A percentile compares a stretch with the other conserved stretches of the same genome.
phyloP scores from a whole-genome alignment of 92 coral and sea anemone genomes.

The Siderastrea radians region DNA sequence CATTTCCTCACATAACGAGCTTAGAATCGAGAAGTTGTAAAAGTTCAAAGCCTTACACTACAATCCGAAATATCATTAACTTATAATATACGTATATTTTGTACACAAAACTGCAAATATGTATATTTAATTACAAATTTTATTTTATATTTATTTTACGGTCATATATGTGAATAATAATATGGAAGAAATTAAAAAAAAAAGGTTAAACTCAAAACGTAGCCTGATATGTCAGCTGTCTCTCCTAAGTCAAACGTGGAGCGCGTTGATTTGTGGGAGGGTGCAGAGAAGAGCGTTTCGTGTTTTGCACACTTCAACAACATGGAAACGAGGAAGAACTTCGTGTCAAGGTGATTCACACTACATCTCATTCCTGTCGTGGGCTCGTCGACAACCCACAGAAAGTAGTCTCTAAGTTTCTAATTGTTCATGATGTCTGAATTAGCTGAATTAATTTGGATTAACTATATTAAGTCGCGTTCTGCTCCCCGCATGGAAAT shows the following conservation, averaged over 20 bases:
- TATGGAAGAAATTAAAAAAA: neutral
- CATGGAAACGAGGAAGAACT: too few species aligned
- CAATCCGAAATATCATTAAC: too few species aligned
- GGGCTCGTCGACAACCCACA: too few species aligned
- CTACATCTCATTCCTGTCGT: too few species aligned
- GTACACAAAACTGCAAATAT: conserved; percentile 6
- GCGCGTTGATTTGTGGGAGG: too few species aligned
- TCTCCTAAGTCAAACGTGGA: neutral
- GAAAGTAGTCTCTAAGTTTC: too few species aligned
- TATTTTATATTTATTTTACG: neutral
- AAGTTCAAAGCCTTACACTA: neutral
- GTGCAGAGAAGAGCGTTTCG: too few species aligned
- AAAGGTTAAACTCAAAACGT: neutral
- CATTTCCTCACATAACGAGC: neutral
- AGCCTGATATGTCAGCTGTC: neutral
- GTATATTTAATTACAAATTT: neutral
- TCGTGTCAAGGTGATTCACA: too few species aligned
- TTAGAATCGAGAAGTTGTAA: neutral
- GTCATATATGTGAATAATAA: neutral
- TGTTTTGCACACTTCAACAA: too few species aligned
- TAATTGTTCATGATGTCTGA: too few species aligned
- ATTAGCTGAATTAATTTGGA: too few species aligned
- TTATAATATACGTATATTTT: neutral
- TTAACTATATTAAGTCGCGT: too few species aligned
- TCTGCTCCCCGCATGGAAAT: neutral